Percentiles rank a stretch among this genome's conserved stretches.
phyloP scores from a whole-genome alignment of 2,113 vertebrate genomes.

The Microcebus ravelobensis region DNA sequence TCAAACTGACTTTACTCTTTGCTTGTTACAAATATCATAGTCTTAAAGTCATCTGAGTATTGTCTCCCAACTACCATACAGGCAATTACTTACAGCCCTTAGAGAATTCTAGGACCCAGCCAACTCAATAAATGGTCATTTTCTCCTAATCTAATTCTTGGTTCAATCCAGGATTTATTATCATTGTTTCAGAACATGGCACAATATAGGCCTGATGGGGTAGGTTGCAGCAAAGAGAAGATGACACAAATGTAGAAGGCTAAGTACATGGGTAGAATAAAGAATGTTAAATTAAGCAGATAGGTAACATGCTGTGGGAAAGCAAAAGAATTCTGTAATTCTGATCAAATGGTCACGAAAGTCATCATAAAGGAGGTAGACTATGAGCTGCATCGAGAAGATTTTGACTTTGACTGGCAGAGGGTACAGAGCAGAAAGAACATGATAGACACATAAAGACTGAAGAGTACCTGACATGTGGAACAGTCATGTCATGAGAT shows the following conservation, averaged over 20 bases:
- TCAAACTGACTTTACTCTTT: background rate
- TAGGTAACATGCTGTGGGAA: background rate
- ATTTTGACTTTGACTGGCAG: background rate
- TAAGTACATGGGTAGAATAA: background rate
- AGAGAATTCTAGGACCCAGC: background rate
- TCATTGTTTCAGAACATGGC: background rate
- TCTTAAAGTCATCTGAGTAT: background rate
- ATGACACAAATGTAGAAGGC: no score
- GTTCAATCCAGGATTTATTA: background rate
- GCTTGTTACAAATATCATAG: background rate
- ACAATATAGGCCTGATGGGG: background rate
- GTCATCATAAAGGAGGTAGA: no score
- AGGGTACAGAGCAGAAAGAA: background rate
- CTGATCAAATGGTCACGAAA: background rate
- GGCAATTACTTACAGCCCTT: background rate
- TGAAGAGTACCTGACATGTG: background rate
- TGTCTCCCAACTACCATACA: no score
- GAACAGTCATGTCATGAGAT: background rate
- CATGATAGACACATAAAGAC: background rate
- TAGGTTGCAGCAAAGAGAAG: background rate
- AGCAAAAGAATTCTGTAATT: background rate
- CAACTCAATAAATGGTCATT: background rate
- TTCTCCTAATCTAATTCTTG: background rate
- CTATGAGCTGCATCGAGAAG: background rate
- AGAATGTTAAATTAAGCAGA: background rate